Evolutionary conservation across 2,113 vertebrate species (phyloP).

Genomic region (Lampris megalopsis): DNA sequence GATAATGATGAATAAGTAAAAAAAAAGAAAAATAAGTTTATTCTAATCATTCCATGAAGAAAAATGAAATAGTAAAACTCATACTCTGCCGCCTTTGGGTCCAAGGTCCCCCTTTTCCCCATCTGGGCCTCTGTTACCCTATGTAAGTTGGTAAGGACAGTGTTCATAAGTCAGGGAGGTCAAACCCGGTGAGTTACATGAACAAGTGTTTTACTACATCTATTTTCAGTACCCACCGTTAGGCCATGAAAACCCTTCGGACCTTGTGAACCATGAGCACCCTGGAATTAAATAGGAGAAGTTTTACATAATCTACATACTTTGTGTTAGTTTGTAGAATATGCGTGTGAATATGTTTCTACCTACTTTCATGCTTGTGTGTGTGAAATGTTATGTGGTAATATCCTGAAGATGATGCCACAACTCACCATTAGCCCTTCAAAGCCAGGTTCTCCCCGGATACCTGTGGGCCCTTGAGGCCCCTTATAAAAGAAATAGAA

Average conservation of each 20-base stretch:
- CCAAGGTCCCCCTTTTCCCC: constrained; percentile 86
- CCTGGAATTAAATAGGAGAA: constrained; percentile 69
- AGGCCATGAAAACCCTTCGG: constrained; percentile 79
- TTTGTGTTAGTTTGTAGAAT: not conserved
- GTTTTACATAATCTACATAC: too few relatives aligned
- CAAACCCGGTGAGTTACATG: not conserved
- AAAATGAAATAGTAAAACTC: constrained; percentile 5
- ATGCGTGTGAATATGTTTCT: not conserved
- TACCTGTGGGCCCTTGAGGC: constrained; percentile 73
- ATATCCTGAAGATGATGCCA: not conserved
- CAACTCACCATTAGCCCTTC: constrained; percentile 86
- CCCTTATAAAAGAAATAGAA: constrained; percentile 74
- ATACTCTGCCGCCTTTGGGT: constrained; percentile 86
- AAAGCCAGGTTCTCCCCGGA: constrained; percentile 83
- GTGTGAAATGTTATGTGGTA: constrained; percentile 8
- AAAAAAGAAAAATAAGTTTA: not conserved
- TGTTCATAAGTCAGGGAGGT: not conserved
- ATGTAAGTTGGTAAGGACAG: constrained; percentile 12
- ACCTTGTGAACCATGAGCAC: constrained; percentile 80
- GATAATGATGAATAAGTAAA: constrained; percentile 20
- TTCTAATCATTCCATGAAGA: not conserved
- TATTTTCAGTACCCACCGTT: constrained; percentile 67
- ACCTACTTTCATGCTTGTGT: not conserved
- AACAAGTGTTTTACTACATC: not conserved
- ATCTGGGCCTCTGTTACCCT: constrained; percentile 82